A percentile compares a stretch with the other conserved stretches of the same genome.
Conservation (phyloP, 2,797 vertebrate genomes). For the Peromyscus nudipes region DNA sequence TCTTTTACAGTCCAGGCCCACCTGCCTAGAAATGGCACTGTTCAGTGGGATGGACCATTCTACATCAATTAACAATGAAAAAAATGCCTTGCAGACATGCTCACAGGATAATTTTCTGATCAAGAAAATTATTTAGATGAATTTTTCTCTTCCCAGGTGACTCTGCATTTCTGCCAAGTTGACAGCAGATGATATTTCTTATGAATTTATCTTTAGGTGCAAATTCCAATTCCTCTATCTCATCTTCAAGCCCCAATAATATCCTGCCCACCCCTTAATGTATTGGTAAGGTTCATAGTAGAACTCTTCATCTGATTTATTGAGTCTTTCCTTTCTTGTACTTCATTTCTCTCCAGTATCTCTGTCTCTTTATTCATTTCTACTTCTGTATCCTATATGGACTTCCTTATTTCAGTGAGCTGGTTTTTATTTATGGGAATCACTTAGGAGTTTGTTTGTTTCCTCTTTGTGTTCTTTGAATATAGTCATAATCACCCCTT, state of each 20-base stretch:
- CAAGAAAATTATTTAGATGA: neutral
- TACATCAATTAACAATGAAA: neutral
- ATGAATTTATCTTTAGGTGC: neutral
- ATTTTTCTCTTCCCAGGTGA: neutral
- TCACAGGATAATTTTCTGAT: neutral
- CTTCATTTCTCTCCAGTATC: neutral
- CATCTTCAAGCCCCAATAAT: neutral
- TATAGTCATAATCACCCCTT: neutral
- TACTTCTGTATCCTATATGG: neutral
- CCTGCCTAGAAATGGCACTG: neutral
- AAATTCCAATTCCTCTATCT: neutral
- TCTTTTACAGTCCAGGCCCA: neutral
- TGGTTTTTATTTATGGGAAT: neutral
- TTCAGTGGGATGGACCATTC: neutral
- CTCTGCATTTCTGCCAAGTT: neutral
- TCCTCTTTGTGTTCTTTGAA: neutral
- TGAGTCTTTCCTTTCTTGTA: neutral
- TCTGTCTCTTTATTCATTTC: neutral
- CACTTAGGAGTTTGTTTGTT: neutral
- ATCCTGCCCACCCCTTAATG: neutral
- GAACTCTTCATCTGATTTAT: neutral
- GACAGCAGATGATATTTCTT: neutral
- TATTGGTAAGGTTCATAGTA: neutral
- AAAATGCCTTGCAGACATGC: neutral
- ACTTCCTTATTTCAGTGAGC: neutral